Evolutionary conservation across 2,797 vertebrate species (phyloP), one percentile per base, ranked within the genome.

Genomic region (Lithobates pipiens): DNA sequence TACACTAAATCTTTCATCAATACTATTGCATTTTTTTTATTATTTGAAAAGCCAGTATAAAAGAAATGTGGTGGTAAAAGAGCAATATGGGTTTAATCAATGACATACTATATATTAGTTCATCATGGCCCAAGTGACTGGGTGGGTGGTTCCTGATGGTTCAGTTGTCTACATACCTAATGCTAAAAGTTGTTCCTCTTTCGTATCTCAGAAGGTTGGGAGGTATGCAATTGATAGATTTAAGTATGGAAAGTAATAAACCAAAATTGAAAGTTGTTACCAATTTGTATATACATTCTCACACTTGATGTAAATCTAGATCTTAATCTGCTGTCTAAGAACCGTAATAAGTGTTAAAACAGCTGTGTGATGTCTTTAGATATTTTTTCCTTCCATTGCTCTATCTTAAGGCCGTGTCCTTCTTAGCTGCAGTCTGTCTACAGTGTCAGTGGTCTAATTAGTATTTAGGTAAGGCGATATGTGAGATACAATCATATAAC

Each of bases 361-460:
- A 50, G 29, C 46, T 36, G 29, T 21, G n/a, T 34, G 44, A 57
- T 23, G 15, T 80, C 77, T 70, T 3, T 21, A 21, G 5, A 80
- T 80, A 80, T 46, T 68, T 44, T 34, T 27, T 80, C 34, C 65
- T 54, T 50, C 10, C 5, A 77, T 44, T 67, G 50, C 5, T 67
- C 36, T 46, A 69, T 50, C 18, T 80, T 54, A 34, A 50, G 29
- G 44, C 15, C 3, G 29, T 71, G 78, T 70, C 34, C 67, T 69
- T 57, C 78, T 80, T 80, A 71, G 68, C 69, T 71, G 21, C 42
- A 15, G 65, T 21, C 54, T 76, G 84, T 76, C 72, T 81, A 76
- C 72, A 80, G 29, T 85, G 73, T 85, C 78, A 81, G 44, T 76
- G 61, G 78, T 39, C 73, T 82, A 86, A 82, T 86, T 86, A 82